Percentiles rank a stretch among this genome's conserved stretches.
Conservation (phyloP, 1,140 invertebrate species). For the Drosophila aff. region DNA sequence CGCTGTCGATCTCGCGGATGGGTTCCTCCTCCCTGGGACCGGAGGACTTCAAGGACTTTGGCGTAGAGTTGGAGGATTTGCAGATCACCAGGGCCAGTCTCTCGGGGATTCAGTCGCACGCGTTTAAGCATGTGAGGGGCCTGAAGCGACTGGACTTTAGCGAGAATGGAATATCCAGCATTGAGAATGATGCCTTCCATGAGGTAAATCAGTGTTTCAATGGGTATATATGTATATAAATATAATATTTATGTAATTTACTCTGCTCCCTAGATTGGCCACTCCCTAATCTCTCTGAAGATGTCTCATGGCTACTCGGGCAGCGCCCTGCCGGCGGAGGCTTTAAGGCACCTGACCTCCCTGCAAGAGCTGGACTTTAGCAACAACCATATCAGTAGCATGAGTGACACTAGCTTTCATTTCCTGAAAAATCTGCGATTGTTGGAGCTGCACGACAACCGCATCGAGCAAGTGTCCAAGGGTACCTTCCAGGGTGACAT, state of each 20-base stretch:
- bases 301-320: conserved; percentile 91
- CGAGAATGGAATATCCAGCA: conserved; percentile 91
- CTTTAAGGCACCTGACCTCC: conserved; percentile 90
- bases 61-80: conserved; percentile 93
- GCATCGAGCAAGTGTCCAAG: conserved; percentile 91
- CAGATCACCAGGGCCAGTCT: conserved; percentile 90
- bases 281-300: conserved; percentile 90
- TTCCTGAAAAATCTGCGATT: conserved; percentile 89
- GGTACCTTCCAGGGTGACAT: conserved; percentile 93
- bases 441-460: conserved; percentile 93
- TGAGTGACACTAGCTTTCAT: conserved; percentile 92
- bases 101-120: conserved; percentile 90
- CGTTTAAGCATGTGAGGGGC: conserved; percentile 92
- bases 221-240: not conserved
- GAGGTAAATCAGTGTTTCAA: conserved; percentile 87
- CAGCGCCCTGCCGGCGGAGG: conserved; percentile 89
- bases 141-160: conserved; percentile 93
- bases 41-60: conserved; percentile 92
- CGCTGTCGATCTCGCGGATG: conserved; percentile 90
- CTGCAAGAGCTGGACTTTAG: conserved; percentile 92
- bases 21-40: conserved; percentile 87
- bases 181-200: conserved; percentile 92
- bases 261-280: conserved; percentile 87
- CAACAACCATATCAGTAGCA: conserved; percentile 91
- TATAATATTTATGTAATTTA: not conserved